Percentiles rank a stretch among this genome's conserved stretches.
phyloP scores from a whole-genome alignment of 2,888 invertebrate genomes.

The Dorcus parallelipipedus region DNA sequence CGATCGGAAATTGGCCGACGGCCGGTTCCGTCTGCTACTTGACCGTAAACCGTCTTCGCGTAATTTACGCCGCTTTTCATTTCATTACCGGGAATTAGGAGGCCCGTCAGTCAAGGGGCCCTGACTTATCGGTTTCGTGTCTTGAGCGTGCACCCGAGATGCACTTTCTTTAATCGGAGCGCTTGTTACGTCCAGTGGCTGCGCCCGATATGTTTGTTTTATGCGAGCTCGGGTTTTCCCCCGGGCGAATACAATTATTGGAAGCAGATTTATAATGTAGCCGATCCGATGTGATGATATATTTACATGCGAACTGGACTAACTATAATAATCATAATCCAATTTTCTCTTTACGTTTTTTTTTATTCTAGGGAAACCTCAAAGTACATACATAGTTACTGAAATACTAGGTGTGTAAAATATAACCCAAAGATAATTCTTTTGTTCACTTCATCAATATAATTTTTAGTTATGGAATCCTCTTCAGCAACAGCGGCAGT shows the following conservation, averaged over 20 bases:
- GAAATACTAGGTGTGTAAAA: too few relatives aligned
- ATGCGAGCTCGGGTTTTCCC: constrained; percentile 5
- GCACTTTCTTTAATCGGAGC: constrained; percentile 11
- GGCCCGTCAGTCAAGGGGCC: constrained; percentile 31
- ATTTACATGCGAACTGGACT: too few relatives aligned
- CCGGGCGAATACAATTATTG: constrained; percentile 13
- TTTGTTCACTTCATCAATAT: too few relatives aligned
- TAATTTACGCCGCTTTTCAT: constrained; percentile 37
- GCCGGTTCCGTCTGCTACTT: constrained; percentile 37
- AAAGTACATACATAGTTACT: too few relatives aligned
- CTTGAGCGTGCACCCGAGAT: constrained; percentile 11
- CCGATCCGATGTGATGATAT: neutral
- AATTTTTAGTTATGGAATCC: too few relatives aligned
- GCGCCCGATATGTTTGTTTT: constrained; percentile 8
- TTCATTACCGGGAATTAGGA: constrained; percentile 38
- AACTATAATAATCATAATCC: too few relatives aligned
- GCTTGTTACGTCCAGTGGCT: constrained; percentile 14
- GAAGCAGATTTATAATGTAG: constrained; percentile 5
- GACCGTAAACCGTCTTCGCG: constrained; percentile 28
- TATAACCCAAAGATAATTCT: too few relatives aligned
- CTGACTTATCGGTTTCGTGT: constrained; percentile 15
- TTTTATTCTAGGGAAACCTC: too few relatives aligned
- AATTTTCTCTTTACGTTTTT: too few relatives aligned
- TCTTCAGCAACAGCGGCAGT: too few relatives aligned
- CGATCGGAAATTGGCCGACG: constrained; percentile 21